A percentile compares a stretch with the other conserved stretches of the same genome.
Conservation (phyloP, 2,113 vertebrate species). For the Phocoena phocoena region DNA sequence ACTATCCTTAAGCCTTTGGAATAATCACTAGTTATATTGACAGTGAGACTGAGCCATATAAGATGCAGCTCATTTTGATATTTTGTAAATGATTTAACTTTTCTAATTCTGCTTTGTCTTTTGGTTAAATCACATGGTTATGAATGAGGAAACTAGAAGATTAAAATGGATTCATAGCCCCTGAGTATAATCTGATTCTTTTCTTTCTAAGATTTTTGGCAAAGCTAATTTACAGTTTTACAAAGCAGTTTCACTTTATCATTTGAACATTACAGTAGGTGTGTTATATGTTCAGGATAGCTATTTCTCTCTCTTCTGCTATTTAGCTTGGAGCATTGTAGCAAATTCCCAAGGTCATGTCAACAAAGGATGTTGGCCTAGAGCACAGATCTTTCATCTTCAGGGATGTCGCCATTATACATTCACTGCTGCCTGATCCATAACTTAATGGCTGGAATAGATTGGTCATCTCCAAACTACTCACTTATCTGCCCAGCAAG, state of each 20-base stretch:
- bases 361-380: neutral
- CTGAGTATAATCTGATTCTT: conserved; percentile 34
- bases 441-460: neutral
- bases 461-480: neutral
- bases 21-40: neutral
- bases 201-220: neutral
- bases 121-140: neutral
- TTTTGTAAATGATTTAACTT: neutral
- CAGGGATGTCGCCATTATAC: too few species aligned
- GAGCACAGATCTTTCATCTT: neutral
- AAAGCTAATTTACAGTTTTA: conserved; percentile 23
- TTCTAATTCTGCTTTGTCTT: conserved; percentile 37
- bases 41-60: neutral
- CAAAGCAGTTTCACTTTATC: conserved; percentile 13
- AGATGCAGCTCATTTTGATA: neutral
- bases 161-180: neutral
- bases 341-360: neutral
- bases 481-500: neutral
- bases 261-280: neutral
- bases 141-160: neutral
- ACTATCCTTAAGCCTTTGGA: neutral
- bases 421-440: neutral
- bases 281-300: neutral
- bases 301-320: neutral
- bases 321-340: neutral